phyloP scores from a whole-genome alignment of 2,888 invertebrate genomes.

The Drosophila conformis region DNA sequence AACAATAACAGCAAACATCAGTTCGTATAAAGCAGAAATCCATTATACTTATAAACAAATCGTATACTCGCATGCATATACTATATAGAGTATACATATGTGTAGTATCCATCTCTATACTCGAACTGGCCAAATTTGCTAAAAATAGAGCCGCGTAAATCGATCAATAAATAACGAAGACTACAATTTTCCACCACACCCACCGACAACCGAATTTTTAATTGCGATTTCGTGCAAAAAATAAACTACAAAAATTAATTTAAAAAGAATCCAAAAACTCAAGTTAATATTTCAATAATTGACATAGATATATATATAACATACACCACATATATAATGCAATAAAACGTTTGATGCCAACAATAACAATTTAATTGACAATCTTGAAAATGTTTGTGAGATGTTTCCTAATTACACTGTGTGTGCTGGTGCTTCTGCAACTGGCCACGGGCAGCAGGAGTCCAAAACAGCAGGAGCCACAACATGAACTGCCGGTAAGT shows the following conservation, averaged over 20 bases:
- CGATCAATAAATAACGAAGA: constrained; percentile 56
- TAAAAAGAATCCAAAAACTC: not conserved
- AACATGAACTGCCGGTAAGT: constrained; percentile 74
- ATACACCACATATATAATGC: constrained; percentile 22
- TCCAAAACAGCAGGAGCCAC: constrained; percentile 39
- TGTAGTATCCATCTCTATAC: constrained; percentile 39
- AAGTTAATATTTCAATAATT: constrained; percentile 9
- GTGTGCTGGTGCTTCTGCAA: constrained; percentile 52
- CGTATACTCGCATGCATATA: constrained; percentile 22
- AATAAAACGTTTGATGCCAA: constrained; percentile 24
- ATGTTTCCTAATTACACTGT: constrained; percentile 51
- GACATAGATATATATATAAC: not conserved
- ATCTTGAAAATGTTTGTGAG: constrained; percentile 60
- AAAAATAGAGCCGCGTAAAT: constrained; percentile 54
- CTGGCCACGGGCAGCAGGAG: constrained; percentile 38
- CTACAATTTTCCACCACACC: constrained; percentile 43
- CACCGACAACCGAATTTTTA: constrained; percentile 22
- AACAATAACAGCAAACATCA: constrained; percentile 35
- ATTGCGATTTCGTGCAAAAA: constrained; percentile 63
- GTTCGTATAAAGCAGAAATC: constrained; percentile 46
- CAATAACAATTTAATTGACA: constrained; percentile 14
- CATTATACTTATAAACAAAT: constrained; percentile 59
- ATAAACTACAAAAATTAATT: not conserved
- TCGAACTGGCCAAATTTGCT: constrained; percentile 48
- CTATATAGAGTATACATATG: constrained; percentile 28